A percentile compares a stretch with the other conserved stretches of the same genome.
Evolutionary conservation across 2,888 invertebrate species (phyloP).

Genomic region (Scaptodrosophila latifasciaeformis): DNA sequence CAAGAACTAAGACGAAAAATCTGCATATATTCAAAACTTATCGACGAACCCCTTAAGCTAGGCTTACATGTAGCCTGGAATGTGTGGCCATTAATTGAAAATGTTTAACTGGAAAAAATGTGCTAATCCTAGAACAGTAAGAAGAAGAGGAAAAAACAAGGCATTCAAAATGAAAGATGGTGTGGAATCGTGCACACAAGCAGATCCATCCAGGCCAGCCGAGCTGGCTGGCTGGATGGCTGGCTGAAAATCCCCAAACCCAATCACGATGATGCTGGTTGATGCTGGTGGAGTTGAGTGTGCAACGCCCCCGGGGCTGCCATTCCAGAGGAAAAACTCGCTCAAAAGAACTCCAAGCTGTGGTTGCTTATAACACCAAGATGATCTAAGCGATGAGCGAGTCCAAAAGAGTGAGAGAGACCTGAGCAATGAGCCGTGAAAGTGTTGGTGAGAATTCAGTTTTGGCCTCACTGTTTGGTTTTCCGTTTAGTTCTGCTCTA

Average conservation of each 20-base stretch:
- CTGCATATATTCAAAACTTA: too few relatives aligned
- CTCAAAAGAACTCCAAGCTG: constrained; percentile 26
- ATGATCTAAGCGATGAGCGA: constrained; percentile 42
- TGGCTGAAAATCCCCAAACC: constrained; percentile 35
- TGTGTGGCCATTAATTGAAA: constrained; percentile 68
- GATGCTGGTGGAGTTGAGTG: constrained; percentile 38
- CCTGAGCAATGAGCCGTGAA: constrained; percentile 73
- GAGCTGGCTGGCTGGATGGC: too few relatives aligned
- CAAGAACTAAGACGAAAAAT: too few relatives aligned
- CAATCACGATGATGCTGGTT: constrained; percentile 66
- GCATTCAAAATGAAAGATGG: constrained; percentile 56
- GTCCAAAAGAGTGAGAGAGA: constrained; percentile 22
- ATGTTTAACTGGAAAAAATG: constrained; percentile 39
- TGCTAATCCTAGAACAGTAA: too few relatives aligned
- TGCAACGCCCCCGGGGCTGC: constrained; percentile 50
- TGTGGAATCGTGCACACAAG: constrained; percentile 58
- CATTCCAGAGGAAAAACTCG: constrained; percentile 27
- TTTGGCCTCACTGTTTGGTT: constrained; percentile 22
- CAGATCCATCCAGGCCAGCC: constrained; percentile 22
- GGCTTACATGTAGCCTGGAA: constrained; percentile 45
- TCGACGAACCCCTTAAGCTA: too few relatives aligned
- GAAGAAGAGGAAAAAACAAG: constrained; percentile 41
- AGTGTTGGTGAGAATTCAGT: constrained; percentile 59
- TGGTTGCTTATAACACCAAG: constrained; percentile 39
- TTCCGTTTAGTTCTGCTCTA: constrained; percentile 35